These are phyloP conservation scores for Pampusana beccarii DNA, from an alignment of 2,113 vertebrate species.

Conservation along the genomic window DNA sequence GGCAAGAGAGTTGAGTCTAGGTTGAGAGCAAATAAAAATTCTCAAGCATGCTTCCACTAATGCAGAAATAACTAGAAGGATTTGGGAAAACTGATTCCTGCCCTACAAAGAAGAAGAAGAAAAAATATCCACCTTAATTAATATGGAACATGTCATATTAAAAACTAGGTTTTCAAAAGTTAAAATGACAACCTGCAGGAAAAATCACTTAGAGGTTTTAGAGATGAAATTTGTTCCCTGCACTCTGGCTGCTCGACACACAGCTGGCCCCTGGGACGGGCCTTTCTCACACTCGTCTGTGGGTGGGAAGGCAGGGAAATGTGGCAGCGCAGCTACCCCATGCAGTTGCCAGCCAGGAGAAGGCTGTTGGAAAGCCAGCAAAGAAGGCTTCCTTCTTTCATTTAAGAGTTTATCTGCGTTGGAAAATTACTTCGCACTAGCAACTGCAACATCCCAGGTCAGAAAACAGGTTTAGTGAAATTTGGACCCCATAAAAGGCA, in stretches of 20 bases:
- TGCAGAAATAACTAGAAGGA: background rate
- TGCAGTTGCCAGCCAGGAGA: background rate
- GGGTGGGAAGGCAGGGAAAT: background rate
- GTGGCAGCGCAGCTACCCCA: background rate
- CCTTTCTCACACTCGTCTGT: background rate
- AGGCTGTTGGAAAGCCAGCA: background rate
- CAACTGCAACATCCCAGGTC: accelerated
- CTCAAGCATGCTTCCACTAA: background rate
- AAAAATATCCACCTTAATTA: background rate
- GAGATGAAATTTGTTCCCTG: background rate
- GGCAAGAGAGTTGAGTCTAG: background rate
- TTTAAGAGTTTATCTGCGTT: background rate
- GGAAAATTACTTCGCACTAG: background rate
- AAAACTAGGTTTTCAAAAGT: background rate
- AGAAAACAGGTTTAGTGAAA: background rate
- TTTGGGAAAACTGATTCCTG: background rate
- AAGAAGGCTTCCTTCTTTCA: background rate
- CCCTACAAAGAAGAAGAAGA: background rate
- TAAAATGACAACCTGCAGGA: background rate
- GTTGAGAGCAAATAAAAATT: background rate
- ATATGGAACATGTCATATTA: background rate
- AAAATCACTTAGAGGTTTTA: background rate
- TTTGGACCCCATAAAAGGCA: background rate
- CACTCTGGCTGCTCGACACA: background rate
- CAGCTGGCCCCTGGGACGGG: accelerated